Evolutionary conservation across 2,888 invertebrate species (phyloP).

Genomic region (Clitarchus hookeri): DNA sequence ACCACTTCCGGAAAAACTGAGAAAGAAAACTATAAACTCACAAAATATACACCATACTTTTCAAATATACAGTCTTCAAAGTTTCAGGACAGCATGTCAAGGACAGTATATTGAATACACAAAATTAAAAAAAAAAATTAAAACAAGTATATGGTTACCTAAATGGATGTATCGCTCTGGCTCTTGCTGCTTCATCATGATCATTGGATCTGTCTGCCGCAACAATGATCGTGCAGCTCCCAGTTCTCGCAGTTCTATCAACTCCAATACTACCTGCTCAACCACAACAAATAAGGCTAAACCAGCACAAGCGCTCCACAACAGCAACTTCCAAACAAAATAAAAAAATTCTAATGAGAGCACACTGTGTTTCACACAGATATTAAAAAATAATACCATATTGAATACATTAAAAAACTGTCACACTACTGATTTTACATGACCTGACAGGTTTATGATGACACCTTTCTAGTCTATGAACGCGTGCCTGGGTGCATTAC

Average conservation of each 20-base stretch:
- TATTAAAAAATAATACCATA: constrained; percentile 17
- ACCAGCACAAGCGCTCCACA: background rate
- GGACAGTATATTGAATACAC: background rate
- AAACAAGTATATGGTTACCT: constrained; percentile 55
- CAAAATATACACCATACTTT: no score
- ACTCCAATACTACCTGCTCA: constrained; percentile 83
- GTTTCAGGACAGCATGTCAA: no score
- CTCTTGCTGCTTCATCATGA: constrained; percentile 95
- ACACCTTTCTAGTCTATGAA: no score
- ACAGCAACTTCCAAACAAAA: constrained; percentile 19
- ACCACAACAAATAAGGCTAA: background rate
- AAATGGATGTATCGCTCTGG: constrained; percentile 95
- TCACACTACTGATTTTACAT: no score
- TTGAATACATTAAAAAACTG: no score
- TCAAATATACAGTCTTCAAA: no score
- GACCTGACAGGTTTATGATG: no score
- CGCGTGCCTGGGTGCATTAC: no score
- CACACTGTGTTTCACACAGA: background rate
- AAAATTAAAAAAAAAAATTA: no score
- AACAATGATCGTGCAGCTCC: constrained; percentile 95
- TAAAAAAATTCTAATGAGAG: background rate
- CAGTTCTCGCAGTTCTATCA: constrained; percentile 94
- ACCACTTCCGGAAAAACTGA: no score
- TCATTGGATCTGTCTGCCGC: constrained; percentile 97
- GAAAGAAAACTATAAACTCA: no score